Conservation (phyloP, 2,797 vertebrate genomes). For the Clarias platycephalus region DNA sequence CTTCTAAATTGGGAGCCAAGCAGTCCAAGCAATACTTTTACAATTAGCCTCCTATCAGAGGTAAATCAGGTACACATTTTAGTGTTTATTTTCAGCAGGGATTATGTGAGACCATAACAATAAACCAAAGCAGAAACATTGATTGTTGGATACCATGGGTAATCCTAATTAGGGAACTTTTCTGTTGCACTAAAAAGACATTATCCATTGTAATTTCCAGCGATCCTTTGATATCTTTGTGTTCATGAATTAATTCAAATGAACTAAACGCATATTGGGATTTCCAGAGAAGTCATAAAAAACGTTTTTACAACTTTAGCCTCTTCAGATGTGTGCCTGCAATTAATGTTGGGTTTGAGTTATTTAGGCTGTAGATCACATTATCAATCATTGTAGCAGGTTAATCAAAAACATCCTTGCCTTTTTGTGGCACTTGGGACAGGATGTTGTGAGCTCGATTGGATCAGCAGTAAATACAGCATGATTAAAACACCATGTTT, state of each 20-base stretch:
- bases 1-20: constrained; percentile 28
- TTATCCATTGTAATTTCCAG: constrained; percentile 26
- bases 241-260: constrained; percentile 23
- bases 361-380: constrained; percentile 38
- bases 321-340: constrained; percentile 14
- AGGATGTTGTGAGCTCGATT: constrained; percentile 26
- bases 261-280: constrained; percentile 4
- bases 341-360: constrained; percentile 36
- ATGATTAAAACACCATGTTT: constrained; percentile 52
- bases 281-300: constrained; percentile 21
- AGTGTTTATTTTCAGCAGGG: constrained; percentile 33
- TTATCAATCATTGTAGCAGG: constrained; percentile 20
- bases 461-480: constrained; percentile 44
- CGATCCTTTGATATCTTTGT: constrained; percentile 18
- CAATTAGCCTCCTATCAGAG: constrained; percentile 24
- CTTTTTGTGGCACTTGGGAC: constrained; percentile 23
- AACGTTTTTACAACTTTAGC: background rate
- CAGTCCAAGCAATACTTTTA: constrained; percentile 14
- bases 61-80: constrained; percentile 35
- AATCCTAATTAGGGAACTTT: constrained; percentile 45
- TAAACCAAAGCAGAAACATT: constrained; percentile 29
- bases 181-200: constrained; percentile 27
- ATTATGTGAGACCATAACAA: constrained; percentile 26
- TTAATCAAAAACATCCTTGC: constrained; percentile 41
- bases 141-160: constrained; percentile 12